Evolutionary conservation across 2,113 vertebrate species (phyloP), one percentile per base, ranked within the genome.

Genomic region (Brachypteracias leptosomus): DNA sequence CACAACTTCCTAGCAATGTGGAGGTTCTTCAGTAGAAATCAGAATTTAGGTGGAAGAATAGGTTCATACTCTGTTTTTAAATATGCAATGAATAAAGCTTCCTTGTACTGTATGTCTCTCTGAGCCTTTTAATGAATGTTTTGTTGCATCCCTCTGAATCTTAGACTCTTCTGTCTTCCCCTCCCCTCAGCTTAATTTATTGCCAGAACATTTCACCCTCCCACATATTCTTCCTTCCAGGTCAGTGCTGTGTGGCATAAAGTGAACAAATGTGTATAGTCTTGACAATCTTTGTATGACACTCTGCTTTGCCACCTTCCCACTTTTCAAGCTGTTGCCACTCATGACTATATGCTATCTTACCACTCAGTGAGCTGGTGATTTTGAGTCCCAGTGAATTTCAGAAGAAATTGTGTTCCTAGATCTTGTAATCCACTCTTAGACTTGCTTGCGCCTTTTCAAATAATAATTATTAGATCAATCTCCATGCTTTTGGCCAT

Each of bases 191-290:
- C 42, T 91, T 91, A 76, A 86, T 95, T 79, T 93, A 76, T 75
- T 92, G 91, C 90, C 90, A 91, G 73, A 88, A 76, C 84, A 85
- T 96, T 94, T 94, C 92, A 90, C 73, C 86, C 93, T 94, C 96
- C 95, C 89, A 94, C 94, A 1, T 96, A 89, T 15, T 91, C 93
- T 96, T 94, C 82, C 71, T 96, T 96, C 90, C 93, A 96, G 95
- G 96, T 97, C 96, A 97, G 59, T 68, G 71, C 72, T 87, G 87
- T 15, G 13, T 89, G 94, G 93, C 96, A 77, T 94, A 24, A 97
- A 97, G 82, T 97, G 96, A 97, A 96, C 96, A 97, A 97, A 94
- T 94, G 85, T 96, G 87, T 95, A 78, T 86, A 86, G 76, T 95
- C 78, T 88, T 93, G 72, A 85, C 92, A 93, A 26, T 95, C 85